Evolutionary conservation across 2,113 vertebrate species (phyloP), one percentile per base, ranked within the genome.

Genomic region (Myrmophylax atrothorax): DNA sequence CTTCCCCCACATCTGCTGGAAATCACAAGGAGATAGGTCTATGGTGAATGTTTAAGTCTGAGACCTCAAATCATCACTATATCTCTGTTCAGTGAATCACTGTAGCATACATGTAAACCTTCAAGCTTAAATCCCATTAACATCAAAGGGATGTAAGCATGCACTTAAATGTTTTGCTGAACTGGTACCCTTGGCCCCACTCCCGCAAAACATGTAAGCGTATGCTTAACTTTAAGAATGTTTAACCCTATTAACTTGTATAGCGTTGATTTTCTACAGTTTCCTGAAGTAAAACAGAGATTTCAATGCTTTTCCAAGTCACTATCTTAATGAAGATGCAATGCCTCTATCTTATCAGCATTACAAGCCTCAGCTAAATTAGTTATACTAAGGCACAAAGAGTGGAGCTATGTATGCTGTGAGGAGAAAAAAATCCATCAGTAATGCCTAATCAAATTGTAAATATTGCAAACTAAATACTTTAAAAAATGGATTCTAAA

Each of bases 41-140:
- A 12, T 2, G 0, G 2, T n/a, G 52, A 67, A 67, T 52, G 42
- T 37, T 91, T 88, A 79, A 56, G 37, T 78, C 68, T 78, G 84
- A 90, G 68, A 35, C 52, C 78, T 91, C 50, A 76, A 91, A 67
- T 90, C 59, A 87, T 66, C 46, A 25, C 46, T 67, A 46, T 83
- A 91, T 87, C 84, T 91, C 72, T 87, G 70, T 86, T 88, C 82
- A 83, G 82, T 0, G 72, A 95, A 96, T 94, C 37, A 5, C 68
- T 94, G 56, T n/a, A 87, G 64, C 88, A 64, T 86, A 72, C 72
- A 94, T 89, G 90, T 94, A 96, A 94, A 96, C 92, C 86, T 94
- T 94, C 76, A 94, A 88, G 52, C 52, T 86, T 92, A 93, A 97
- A 95, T 93, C 90, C 85, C 68, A 81, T 95, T 93, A 95, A 96